phyloP scores from a whole-genome alignment of 2,797 vertebrate genomes.

The Characodon lateralis region DNA sequence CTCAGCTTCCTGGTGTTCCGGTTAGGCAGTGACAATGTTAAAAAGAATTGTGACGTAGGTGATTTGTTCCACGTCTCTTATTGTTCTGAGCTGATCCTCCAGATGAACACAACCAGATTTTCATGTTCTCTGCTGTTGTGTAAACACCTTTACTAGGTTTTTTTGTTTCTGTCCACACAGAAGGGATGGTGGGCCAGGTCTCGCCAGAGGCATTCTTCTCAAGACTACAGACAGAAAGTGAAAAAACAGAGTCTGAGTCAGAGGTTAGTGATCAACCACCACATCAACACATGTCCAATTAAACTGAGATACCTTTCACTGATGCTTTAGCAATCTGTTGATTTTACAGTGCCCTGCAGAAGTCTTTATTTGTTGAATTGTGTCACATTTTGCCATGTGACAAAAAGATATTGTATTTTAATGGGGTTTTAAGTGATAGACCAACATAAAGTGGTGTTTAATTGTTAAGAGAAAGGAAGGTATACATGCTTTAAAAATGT shows the following conservation, averaged over 20 bases:
- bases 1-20: not conserved
- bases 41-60: not conserved
- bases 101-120: slow-evolving; percentile 5
- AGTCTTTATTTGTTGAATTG: not conserved
- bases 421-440: not conserved
- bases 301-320: not conserved
- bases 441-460: not conserved
- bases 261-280: slow-evolving; percentile 81
- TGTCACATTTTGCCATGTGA: not conserved
- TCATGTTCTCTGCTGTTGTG: not conserved
- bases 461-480: no score
- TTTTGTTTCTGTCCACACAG: slow-evolving; percentile 62
- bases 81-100: not conserved
- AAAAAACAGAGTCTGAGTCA: slow-evolving; percentile 90
- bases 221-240: slow-evolving; percentile 89
- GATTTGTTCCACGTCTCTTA: not conserved
- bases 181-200: slow-evolving; percentile 83
- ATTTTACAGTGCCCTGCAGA: no score
- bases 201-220: slow-evolving; percentile 86
- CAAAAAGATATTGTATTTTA: not conserved
- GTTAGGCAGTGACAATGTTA: no score
- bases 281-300: not conserved
- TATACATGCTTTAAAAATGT: no score
- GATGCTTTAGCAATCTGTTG: not conserved
- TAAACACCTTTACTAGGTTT: not conserved